Evolutionary conservation across 2,113 vertebrate genomes (phyloP), one percentile per base, ranked within the genome.

Genomic region (Solea senegalensis): DNA sequence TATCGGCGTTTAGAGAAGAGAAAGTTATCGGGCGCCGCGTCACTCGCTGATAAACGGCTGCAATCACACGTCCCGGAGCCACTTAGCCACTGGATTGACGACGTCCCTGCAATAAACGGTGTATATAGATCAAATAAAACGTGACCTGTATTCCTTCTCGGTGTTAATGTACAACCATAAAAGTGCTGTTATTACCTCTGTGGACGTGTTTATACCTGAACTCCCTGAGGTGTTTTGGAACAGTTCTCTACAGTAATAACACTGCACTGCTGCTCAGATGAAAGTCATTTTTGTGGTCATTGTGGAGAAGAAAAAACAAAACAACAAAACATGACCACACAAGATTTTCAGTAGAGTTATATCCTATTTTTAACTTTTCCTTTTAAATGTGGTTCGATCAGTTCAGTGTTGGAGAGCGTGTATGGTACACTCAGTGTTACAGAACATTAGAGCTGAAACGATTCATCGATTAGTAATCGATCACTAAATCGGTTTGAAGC

Each of bases 201-300:
- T 59, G 54, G 65, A 49, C 14, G 12, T 45, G 82, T 88, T 84
- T 78, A 80, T 78, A 71, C 50, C 39, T 67, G 13, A 13, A 62
- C 58, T 69, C 14, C 27, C 52, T 64, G 44, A 43, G 15, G 28
- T 72, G 21, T 56, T 43, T 26, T 40, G 39, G 10, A 34, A 53
- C 13, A 48, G 54, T 6, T 6, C 34, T 34, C 34, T 34, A 21
- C 8, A 41, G 34, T 16, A 64, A 50, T n/a, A 46, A 59, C 13
- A 43, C 10, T 40, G 16, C 21, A 21, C 21, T 21, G 7, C 51
- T 60, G 16, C 16, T 46, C 48, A 74, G 44, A 39, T 14, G 5
- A 28, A 12, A 54, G 15, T 56, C 40, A 13, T 76, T 71, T 55
- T 27, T 34, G 27, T 16, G 7, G 28, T 51, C 34, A 53, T 61